Base-by-base conservation (phyloP, 2,797 vertebrate genomes). In the Smutsia gigantea region DNA sequence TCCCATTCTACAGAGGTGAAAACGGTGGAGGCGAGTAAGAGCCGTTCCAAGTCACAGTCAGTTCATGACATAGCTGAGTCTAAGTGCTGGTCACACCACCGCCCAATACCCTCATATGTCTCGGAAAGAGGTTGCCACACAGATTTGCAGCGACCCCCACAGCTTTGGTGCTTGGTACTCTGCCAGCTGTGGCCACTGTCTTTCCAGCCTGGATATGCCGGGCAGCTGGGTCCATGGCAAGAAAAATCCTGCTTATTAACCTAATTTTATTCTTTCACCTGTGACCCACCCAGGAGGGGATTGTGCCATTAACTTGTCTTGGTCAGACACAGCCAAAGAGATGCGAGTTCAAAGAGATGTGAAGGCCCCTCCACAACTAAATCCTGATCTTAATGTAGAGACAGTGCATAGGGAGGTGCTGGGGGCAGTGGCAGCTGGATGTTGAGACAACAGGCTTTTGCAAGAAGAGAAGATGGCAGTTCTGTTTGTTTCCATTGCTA, bases 341-440 rank as follows among this genome's bases (percentile, higher is more conserved):
- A 61, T 9, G 3, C 14, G 29, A 27, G 37, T 55, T 87, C 71
- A 23, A 10, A 7, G 39, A 39, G 39, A 39, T 39, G 39, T 84
- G 53, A 66, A 29, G 66, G 0, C 46, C 68, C 49, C 71, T 69
- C n/a, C 23, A 27, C 66, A 72, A 34, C 17, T 63, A 69, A 72
- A 87, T 75, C 59, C 74, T 93, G 85, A 51, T 83, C 74, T 53
- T 78, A 84, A 90, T 59, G 59, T 89, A 66, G 51, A 82, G 89
- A 42, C 21, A 18, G 74, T 25, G 61, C 5, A 3, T 12, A 2
- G 29, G 63, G 27, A 29, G 72, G 10, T 0, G 1, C 14, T 18
- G 4, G 46, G 64, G 19, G 61, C 18, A 55, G 87, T 4, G 55
- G 13, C 84, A 10, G 42, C 11, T 51, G 37, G 15, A 25, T 4